Evolutionary conservation across 1,140 invertebrate genomes (phyloP).

Genomic region (Drosophila pallidifrons): DNA sequence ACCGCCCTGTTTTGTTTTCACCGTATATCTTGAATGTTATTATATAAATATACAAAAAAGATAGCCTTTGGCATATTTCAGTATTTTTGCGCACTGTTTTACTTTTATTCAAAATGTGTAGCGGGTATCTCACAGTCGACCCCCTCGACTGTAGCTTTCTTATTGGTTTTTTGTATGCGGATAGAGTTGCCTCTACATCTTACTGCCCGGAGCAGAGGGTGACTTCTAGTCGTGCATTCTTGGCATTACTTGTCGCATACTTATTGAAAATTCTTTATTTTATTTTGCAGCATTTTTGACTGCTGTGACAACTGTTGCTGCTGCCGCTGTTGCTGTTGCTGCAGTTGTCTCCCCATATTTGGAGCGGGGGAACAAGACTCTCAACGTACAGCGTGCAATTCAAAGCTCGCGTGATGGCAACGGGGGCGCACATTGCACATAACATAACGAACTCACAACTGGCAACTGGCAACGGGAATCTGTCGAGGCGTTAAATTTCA

Average conservation of each 20-base stretch:
- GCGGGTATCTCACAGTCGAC: too few species aligned
- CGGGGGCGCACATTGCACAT: slow-evolving; percentile 40
- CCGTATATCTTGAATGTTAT: too few species aligned
- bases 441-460: slow-evolving; percentile 15
- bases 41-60: too few species aligned
- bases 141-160: too few species aligned
- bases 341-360: slow-evolving; percentile 58
- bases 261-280: slow-evolving; percentile 62
- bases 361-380: slow-evolving; percentile 9
- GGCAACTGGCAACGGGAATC: slow-evolving; percentile 39
- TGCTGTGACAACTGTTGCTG: slow-evolving; percentile 57
- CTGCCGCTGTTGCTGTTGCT: slow-evolving; percentile 1
- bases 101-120: too few species aligned
- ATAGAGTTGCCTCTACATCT: not conserved
- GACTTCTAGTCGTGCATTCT: slow-evolving; percentile 16
- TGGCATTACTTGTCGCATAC: slow-evolving; percentile 22
- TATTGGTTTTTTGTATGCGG: too few species aligned
- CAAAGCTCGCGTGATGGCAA: slow-evolving; percentile 12
- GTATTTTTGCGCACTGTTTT: too few species aligned
- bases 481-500: slow-evolving; percentile 68
- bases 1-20: too few species aligned
- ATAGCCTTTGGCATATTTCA: too few species aligned
- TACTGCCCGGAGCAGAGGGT: not conserved
- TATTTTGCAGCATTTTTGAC: slow-evolving; percentile 64
- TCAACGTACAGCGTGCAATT: not conserved